Evolutionary conservation across 1,140 invertebrate genomes (phyloP).

Genomic region (Cepaea nemoralis): DNA sequence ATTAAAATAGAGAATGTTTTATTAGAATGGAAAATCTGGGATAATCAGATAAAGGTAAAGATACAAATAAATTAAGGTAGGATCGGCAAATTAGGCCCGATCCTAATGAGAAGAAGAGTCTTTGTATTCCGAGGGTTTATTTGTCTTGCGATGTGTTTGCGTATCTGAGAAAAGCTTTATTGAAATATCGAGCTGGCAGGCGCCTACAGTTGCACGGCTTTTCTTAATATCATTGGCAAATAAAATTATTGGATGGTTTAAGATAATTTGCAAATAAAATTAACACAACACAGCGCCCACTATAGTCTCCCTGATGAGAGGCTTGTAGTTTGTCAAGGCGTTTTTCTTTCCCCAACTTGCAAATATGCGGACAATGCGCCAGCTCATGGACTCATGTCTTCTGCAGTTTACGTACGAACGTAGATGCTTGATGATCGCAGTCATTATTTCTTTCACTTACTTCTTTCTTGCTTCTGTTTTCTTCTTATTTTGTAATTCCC

Average conservation of each 20-base stretch:
- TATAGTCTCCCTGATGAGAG: neutral
- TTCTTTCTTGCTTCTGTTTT: neutral
- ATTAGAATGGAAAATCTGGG: conserved; percentile 2
- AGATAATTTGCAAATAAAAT: conserved; percentile 21
- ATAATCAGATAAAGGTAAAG: conserved; percentile 1
- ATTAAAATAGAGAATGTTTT: neutral
- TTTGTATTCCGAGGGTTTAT: neutral
- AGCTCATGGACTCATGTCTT: neutral
- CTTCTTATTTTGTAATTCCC: neutral
- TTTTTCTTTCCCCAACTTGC: neutral
- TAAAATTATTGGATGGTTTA: conserved; percentile 16
- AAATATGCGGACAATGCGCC: neutral
- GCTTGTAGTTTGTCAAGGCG: neutral
- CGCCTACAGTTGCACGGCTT: conserved; percentile 11
- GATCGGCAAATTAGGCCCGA: conserved; percentile 15
- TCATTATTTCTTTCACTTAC: neutral
- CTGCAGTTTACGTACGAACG: neutral
- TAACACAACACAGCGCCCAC: conserved; percentile 11
- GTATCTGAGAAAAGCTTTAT: conserved; percentile 18
- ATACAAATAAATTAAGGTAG: conserved; percentile 15
- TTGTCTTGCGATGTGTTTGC: conserved; percentile 20
- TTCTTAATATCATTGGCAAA: conserved; percentile 18
- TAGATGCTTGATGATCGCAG: neutral
- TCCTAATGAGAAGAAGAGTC: neutral
- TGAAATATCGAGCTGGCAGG: conserved; percentile 16